Evolutionary conservation across 2,113 vertebrate species (phyloP).

Genomic region (Pomatorhinus ruficollis): DNA sequence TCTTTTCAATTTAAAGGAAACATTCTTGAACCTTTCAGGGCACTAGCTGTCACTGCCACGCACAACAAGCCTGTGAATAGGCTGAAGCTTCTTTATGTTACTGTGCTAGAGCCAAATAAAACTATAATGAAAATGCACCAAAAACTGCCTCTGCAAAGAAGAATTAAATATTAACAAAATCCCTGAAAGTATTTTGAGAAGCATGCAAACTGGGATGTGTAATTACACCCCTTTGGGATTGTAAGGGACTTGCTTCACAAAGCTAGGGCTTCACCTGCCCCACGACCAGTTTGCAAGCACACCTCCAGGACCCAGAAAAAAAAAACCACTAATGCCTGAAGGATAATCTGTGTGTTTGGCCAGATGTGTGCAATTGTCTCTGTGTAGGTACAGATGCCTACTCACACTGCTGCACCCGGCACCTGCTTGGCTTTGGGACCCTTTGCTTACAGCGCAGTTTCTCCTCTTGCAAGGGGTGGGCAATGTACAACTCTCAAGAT

Average conservation of each 20-base stretch:
- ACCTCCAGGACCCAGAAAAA: not conserved
- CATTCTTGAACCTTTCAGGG: constrained; percentile 25
- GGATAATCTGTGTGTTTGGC: not conserved
- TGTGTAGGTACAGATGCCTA: not conserved
- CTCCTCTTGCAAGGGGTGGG: not conserved
- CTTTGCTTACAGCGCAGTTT: not conserved
- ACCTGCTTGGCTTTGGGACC: not conserved
- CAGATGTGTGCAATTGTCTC: not conserved
- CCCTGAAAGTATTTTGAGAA: not conserved
- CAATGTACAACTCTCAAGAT: fast-evolving
- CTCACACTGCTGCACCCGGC: not conserved
- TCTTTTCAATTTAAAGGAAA: constrained; percentile 51
- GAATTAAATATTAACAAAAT: not conserved
- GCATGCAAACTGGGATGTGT: not conserved
- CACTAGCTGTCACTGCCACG: not conserved
- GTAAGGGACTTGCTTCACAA: not conserved
- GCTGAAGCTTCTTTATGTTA: not conserved
- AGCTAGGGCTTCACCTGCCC: not conserved
- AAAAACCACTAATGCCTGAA: not conserved
- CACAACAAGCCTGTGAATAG: not conserved
- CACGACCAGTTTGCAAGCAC: not conserved
- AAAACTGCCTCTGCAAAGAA: not conserved
- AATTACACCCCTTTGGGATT: not conserved
- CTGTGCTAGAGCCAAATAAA: not conserved
- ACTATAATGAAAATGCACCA: not conserved